Evolutionary conservation across 2,888 invertebrate species (phyloP).

Genomic region (Acrobasis repandana): DNA sequence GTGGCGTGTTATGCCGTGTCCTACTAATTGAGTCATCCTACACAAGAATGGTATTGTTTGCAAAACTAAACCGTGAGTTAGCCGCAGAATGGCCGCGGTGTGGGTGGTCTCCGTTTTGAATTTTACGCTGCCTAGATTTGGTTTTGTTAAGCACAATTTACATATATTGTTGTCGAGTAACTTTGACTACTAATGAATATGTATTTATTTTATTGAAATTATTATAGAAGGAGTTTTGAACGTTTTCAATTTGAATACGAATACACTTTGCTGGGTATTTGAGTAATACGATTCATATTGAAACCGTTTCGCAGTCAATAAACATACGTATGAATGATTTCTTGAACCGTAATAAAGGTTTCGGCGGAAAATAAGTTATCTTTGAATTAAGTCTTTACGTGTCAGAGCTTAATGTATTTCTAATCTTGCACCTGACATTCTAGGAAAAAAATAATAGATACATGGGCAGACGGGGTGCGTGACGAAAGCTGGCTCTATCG

Average conservation of each 20-base stretch:
- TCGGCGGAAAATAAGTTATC: slow-evolving; percentile 11
- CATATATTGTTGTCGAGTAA: slow-evolving; percentile 20
- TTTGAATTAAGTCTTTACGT: slow-evolving; percentile 18
- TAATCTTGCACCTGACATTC: slow-evolving; percentile 28
- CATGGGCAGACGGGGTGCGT: slow-evolving; percentile 62
- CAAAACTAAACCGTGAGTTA: slow-evolving; percentile 70
- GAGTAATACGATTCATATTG: background rate
- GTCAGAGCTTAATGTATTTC: slow-evolving; percentile 27
- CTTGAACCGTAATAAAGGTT: background rate
- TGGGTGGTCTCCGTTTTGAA: slow-evolving; percentile 62
- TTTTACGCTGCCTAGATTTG: slow-evolving; percentile 28
- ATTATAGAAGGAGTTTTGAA: background rate
- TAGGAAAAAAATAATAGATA: slow-evolving; percentile 45
- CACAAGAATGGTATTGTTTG: slow-evolving; percentile 73
- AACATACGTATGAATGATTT: background rate
- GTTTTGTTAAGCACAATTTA: slow-evolving; percentile 24
- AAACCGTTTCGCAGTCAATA: background rate
- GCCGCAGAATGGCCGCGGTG: slow-evolving; percentile 49
- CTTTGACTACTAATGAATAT: slow-evolving; percentile 19
- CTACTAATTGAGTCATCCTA: slow-evolving; percentile 79
- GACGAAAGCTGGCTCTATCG: slow-evolving; percentile 67
- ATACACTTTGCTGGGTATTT: background rate
- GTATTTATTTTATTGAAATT: slow-evolving; percentile 13
- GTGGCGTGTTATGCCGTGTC: slow-evolving; percentile 60
- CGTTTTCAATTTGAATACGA: background rate